phyloP scores from a whole-genome alignment of 2,113 vertebrate species.

The Tupaia chinensis region DNA sequence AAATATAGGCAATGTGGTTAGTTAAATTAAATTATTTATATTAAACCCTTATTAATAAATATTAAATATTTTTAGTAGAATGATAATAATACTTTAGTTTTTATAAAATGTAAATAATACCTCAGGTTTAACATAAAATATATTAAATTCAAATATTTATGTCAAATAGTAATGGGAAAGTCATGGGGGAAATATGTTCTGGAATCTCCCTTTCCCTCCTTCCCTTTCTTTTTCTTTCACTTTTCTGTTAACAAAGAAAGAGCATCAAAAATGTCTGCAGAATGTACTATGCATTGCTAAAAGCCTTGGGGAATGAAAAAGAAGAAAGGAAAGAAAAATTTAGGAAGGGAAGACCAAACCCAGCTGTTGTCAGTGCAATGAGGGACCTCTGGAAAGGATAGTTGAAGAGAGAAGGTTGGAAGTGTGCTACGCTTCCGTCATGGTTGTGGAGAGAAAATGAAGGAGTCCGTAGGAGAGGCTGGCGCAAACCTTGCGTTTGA shows the following conservation, averaged over 20 bases:
- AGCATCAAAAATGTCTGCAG: background rate
- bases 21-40: conserved; percentile 51
- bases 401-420: background rate
- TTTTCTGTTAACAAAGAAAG: background rate
- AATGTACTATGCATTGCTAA: background rate
- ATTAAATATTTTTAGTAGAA: conserved; percentile 62
- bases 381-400: background rate
- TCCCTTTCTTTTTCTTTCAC: background rate
- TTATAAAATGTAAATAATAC: conserved; percentile 51
- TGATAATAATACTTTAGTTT: conserved; percentile 49
- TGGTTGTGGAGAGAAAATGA: background rate
- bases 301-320: background rate
- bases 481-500: rapidly evolving
- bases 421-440: background rate
- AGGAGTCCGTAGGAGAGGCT: background rate
- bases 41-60: conserved; percentile 51
- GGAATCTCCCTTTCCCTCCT: background rate
- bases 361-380: too few species aligned
- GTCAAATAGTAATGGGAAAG: conserved; percentile 30
- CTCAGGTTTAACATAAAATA: conserved; percentile 59
- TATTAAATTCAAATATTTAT: conserved; percentile 63
- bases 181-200: conserved; percentile 60
- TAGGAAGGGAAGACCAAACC: background rate
- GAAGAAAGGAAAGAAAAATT: background rate
- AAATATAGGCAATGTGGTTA: background rate